Evolutionary conservation across 2,113 vertebrate species (phyloP), one percentile per base, ranked within the genome.

Genomic region (Nannobrachium achirus): DNA sequence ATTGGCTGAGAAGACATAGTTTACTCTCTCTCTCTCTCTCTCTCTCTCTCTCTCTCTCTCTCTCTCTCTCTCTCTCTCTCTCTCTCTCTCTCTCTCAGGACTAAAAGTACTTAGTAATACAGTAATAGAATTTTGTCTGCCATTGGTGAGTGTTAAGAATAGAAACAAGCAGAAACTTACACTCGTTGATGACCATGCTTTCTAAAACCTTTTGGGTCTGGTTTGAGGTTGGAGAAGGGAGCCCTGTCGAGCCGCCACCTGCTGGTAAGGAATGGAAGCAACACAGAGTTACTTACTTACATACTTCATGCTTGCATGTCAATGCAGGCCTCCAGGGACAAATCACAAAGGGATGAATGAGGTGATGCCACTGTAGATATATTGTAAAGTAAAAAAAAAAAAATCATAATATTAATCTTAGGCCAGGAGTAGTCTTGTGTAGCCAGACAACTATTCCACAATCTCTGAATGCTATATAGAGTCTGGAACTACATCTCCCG

Each of bases 171-270:
- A 53, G n/a, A 10, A 33, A 92, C 96, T 94, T 86, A 99, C 97
- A 87, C 75, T 97, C 93, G 6, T 87, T 93, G 88, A 90, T 95
- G 86, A 98, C 96, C 80, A 99, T 79, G 52, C 91, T 93, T 78
- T 97, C 94, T 85, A 99, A 78, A 69, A 98, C 93, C 66, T 93
- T 94, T 81, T 98, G 95, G 57, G 95, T 94, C 88, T 95, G 94
- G 42, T 94, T 81, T 0, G 92, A 88, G 73, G 93, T 96, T 42
- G 95, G 94, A 16, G 83, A 76, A 0, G 92, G 92, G 16, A 93
- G 92, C 10, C 87, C 89, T 44, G 80, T 89, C 16, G 86, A 78
- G 57, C 76, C 82, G 62, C 89, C 92, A 81, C 91, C 96, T 98
- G 81, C n/a, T 82, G 73, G 51, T 64, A 45, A 82, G 46, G 14